Percentiles rank a stretch among this genome's conserved stretches.
phyloP scores from a whole-genome alignment of 2,113 vertebrate species.

The Tenebrosternarchus preto region DNA sequence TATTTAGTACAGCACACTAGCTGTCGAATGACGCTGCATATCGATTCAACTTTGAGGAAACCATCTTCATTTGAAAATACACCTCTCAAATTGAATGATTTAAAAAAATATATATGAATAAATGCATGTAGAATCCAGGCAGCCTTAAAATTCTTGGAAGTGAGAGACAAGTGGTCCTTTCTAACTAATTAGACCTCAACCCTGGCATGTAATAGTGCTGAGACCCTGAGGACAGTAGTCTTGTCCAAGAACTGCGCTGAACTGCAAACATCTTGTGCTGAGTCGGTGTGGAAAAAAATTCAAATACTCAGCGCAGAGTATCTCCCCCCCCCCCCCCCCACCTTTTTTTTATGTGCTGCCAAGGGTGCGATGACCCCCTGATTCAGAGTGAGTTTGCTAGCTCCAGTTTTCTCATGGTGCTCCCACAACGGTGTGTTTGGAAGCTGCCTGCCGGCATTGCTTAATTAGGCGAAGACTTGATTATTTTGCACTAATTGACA shows the following conservation, averaged over 20 bases:
- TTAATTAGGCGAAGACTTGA: slow-evolving; percentile 99
- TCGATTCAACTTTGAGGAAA: not conserved
- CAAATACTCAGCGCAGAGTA: slow-evolving; percentile 55
- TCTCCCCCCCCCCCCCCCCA: slow-evolving; percentile 44
- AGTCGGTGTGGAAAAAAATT: slow-evolving; percentile 59
- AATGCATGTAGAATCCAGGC: not conserved
- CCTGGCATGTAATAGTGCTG: slow-evolving; percentile 23
- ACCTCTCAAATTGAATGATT: not conserved
- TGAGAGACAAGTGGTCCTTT: not conserved
- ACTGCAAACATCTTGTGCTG: slow-evolving; percentile 64
- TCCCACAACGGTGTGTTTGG: slow-evolving; percentile 86
- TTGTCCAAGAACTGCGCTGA: slow-evolving; percentile 44
- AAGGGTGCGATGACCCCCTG: slow-evolving; percentile 74
- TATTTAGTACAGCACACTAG: slow-evolving; percentile 34
- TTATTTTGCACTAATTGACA: slow-evolving; percentile 99
- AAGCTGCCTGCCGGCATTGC: slow-evolving; percentile 93
- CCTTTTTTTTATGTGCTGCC: slow-evolving; percentile 57
- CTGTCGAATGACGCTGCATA: slow-evolving; percentile 16
- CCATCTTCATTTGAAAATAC: not conserved
- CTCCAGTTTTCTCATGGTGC: slow-evolving; percentile 91
- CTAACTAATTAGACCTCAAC: slow-evolving; percentile 14
- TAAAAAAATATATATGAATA: not conserved
- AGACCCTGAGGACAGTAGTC: slow-evolving; percentile 40
- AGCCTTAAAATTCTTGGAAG: slow-evolving; percentile 5
- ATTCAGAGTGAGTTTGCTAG: slow-evolving; percentile 88